phyloP scores from a whole-genome alignment of 2,797 vertebrate species.

The Parambassis ranga region DNA sequence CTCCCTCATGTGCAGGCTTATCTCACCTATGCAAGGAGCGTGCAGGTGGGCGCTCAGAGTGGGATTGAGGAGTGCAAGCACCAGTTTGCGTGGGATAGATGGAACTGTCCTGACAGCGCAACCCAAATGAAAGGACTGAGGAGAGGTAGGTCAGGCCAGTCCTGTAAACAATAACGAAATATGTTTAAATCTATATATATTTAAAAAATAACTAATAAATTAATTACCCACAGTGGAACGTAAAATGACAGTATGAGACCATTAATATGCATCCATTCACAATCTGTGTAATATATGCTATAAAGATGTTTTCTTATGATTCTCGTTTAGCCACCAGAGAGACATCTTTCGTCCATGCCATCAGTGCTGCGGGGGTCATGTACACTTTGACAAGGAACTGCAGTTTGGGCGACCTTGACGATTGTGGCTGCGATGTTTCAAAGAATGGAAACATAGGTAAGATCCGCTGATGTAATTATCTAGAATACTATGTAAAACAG shows the following conservation, averaged over 20 bases:
- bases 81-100: conserved; percentile 93
- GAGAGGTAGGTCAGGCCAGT: conserved; percentile 84
- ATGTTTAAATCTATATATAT: no score
- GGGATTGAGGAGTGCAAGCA: conserved; percentile 92
- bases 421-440: conserved; percentile 93
- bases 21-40: conserved; percentile 87
- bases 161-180: no score
- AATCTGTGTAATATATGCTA: no score
- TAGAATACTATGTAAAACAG: no score
- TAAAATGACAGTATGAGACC: no score
- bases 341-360: conserved; percentile 94
- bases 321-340: conserved; percentile 87
- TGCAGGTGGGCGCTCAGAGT: conserved; percentile 87
- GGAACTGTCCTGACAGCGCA: conserved; percentile 93
- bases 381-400: conserved; percentile 95
- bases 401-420: conserved; percentile 92
- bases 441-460: conserved; percentile 90
- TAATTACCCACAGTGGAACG: no score
- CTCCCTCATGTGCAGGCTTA: conserved; percentile 79
- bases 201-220: no score
- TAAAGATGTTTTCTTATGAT: no score
- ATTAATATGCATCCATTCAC: no score
- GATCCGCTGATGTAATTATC: no score
- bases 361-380: conserved; percentile 96
- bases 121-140: conserved; percentile 87